Evolutionary conservation across 2,113 vertebrate species (phyloP).

Genomic region (Pelobates fuscus): DNA sequence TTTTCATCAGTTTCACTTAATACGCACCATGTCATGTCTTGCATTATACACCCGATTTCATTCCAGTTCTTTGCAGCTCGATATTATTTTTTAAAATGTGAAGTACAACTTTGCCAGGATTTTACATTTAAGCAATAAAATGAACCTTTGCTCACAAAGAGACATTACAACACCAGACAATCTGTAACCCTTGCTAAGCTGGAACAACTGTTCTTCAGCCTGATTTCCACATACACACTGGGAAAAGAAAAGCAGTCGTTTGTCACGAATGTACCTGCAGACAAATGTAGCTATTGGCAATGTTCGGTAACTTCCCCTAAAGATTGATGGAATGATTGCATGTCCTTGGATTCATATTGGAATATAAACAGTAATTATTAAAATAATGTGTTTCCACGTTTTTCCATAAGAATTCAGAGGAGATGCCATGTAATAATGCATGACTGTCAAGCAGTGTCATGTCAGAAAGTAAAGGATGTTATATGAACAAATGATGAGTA

Average conservation of each 20-base stretch:
- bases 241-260: too few species aligned
- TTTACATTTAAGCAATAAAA: background rate
- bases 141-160: background rate
- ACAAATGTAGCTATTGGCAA: constrained; percentile 66
- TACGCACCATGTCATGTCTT: background rate
- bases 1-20: constrained; percentile 26
- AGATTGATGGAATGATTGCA: constrained; percentile 65
- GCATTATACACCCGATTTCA: constrained; percentile 7
- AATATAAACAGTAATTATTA: constrained; percentile 66
- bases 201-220: too few species aligned
- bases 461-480: too few species aligned
- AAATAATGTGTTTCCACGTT: constrained; percentile 63
- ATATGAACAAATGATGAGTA: too few species aligned
- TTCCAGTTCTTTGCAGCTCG: constrained; percentile 18
- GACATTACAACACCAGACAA: background rate
- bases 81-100: constrained; percentile 26
- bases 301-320: constrained; percentile 67
- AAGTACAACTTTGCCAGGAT: constrained; percentile 4
- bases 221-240: too few species aligned
- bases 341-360: constrained; percentile 67
- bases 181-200: background rate
- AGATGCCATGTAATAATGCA: too few species aligned
- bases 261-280: background rate
- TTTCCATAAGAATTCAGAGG: constrained; percentile 60
- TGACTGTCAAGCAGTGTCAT: too few species aligned